Conservation (phyloP, 2,113 vertebrate species). For the Pagrus major region DNA sequence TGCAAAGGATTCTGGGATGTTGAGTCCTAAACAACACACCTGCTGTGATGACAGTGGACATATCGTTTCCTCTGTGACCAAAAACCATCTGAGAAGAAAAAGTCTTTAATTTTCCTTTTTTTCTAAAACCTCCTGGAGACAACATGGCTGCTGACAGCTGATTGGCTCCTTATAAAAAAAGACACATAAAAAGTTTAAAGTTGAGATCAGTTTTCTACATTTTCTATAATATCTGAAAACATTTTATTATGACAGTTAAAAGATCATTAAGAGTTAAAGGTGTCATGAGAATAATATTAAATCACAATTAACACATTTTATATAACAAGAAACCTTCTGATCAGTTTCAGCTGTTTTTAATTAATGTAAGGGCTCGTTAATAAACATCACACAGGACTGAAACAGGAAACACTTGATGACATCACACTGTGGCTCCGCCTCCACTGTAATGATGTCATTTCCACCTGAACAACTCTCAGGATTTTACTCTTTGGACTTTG, state of each 20-base stretch:
- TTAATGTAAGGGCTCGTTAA: background rate
- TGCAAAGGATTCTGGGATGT: conserved; percentile 9
- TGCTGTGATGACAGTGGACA: background rate
- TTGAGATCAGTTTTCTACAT: too few species aligned
- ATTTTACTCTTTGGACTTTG: fast-evolving
- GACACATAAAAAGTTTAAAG: background rate
- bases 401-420: background rate
- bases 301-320: background rate
- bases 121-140: background rate
- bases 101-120: background rate
- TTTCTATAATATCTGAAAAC: background rate
- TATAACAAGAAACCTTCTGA: background rate
- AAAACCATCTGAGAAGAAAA: background rate
- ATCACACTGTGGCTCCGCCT: conserved; percentile 7
- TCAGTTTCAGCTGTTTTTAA: background rate
- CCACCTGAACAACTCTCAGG: background rate
- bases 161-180: background rate
- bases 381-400: background rate
- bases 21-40: background rate
- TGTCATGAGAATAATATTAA: too few species aligned
- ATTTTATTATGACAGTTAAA: background rate
- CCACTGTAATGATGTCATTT: background rate
- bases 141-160: background rate
- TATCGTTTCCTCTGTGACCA: background rate
- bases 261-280: background rate